Evolutionary conservation across 2,888 invertebrate genomes (phyloP).

Genomic region (Anarsia innoxiella): DNA sequence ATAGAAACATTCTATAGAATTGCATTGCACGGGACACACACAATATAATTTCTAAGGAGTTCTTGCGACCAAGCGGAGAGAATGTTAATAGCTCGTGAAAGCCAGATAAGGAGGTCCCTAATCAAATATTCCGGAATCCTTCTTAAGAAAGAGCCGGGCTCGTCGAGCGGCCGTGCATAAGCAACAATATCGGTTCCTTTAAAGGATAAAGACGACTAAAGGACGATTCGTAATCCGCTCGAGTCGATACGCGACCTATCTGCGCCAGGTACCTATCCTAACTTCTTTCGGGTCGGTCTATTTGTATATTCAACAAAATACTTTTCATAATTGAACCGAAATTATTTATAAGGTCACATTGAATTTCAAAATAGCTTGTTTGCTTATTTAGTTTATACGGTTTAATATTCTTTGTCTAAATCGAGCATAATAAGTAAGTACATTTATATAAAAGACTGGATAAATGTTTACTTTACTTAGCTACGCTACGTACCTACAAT

Average conservation of each 20-base stretch:
- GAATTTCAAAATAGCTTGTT: conserved; percentile 11
- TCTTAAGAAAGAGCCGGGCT: conserved; percentile 48
- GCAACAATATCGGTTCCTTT: conserved; percentile 63
- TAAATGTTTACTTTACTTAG: no score
- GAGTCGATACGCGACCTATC: conserved; percentile 41
- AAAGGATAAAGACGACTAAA: conserved; percentile 58
- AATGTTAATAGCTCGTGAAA: conserved; percentile 57
- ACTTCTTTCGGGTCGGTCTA: conserved; percentile 3
- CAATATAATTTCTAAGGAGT: conserved; percentile 36
- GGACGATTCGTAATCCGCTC: conserved; percentile 55
- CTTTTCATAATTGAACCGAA: conserved; percentile 9
- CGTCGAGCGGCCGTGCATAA: conserved; percentile 51
- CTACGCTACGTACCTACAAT: no score
- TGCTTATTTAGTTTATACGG: no score
- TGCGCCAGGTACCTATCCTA: conserved; percentile 12
- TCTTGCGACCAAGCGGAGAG: conserved; percentile 34
- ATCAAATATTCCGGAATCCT: conserved; percentile 66
- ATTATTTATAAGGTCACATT: conserved; percentile 9
- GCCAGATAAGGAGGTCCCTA: conserved; percentile 58
- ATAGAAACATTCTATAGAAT: conserved; percentile 12
- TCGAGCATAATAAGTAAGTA: no score
- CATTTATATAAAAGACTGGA: no score
- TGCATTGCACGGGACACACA: conserved; percentile 27
- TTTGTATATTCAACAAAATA: conserved; percentile 7
- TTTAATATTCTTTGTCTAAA: no score